Evolutionary conservation across 1,140 invertebrate genomes (phyloP).

Genomic region (Drosophila ogumai): DNA sequence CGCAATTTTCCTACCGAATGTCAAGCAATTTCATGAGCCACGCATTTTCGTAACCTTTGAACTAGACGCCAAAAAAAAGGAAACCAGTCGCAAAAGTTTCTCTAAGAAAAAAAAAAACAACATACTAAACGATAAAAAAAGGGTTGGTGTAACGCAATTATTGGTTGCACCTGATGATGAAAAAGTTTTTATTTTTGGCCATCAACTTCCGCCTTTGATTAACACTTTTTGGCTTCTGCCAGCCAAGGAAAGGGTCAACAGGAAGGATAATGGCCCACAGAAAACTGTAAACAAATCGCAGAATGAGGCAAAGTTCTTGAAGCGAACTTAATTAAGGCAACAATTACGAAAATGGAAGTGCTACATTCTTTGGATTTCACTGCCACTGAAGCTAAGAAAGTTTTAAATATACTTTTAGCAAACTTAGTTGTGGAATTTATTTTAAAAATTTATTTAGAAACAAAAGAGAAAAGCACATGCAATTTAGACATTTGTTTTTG

Average conservation of each 20-base stretch:
- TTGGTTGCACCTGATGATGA: conserved; percentile 41
- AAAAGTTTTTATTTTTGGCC: conserved; percentile 16
- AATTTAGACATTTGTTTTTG: neutral
- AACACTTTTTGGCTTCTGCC: conserved; percentile 22
- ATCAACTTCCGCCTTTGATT: conserved; percentile 23
- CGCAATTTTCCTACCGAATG: conserved; percentile 26
- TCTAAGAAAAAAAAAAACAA: neutral
- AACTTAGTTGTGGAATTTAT: neutral
- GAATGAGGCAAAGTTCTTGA: conserved; percentile 11
- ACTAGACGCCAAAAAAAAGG: conserved; percentile 21
- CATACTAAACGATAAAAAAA: conserved; percentile 4
- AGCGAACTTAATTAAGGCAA: conserved; percentile 38
- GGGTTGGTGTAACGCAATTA: conserved; percentile 40
- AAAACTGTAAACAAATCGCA: conserved; percentile 33
- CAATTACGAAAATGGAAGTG: conserved; percentile 17
- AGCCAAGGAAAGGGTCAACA: conserved; percentile 18
- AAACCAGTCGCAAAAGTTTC: conserved; percentile 12
- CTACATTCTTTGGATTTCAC: neutral
- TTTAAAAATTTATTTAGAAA: neutral
- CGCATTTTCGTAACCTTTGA: conserved; percentile 17
- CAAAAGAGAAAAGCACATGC: neutral
- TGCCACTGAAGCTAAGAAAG: neutral
- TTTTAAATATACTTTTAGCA: neutral
- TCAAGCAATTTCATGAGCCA: conserved; percentile 24
- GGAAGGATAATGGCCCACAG: conserved; percentile 11